Evolutionary conservation across 2,113 vertebrate genomes (phyloP).

Genomic region (Aythya baeri): DNA sequence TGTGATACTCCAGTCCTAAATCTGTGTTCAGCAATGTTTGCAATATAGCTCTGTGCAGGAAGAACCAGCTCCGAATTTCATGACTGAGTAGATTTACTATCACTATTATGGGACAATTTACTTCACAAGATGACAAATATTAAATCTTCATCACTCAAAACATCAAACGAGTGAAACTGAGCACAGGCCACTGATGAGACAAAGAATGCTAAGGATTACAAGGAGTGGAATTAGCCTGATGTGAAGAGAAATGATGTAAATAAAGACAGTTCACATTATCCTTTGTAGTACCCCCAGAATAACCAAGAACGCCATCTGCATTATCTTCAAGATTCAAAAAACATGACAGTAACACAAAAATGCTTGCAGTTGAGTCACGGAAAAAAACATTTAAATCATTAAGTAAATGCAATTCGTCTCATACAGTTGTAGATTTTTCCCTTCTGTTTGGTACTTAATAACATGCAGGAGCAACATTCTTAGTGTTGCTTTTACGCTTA

Average conservation of each 20-base stretch:
- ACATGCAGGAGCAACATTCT: not conserved
- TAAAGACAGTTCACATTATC: not conserved
- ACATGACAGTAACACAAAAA: not conserved
- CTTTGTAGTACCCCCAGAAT: not conserved
- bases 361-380: not conserved
- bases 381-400: not conserved
- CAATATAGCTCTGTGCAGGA: not conserved
- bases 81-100: slow-evolving; percentile 9
- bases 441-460: not conserved
- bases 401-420: not conserved
- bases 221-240: not conserved
- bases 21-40: not conserved
- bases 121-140: slow-evolving; percentile 28
- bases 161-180: slow-evolving; percentile 50
- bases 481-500: not conserved
- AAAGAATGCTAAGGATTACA: not conserved
- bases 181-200: not conserved
- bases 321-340: not conserved
- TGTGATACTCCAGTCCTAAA: slow-evolving; percentile 21
- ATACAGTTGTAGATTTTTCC: not conserved
- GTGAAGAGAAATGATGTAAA: not conserved
- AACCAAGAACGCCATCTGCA: not conserved
- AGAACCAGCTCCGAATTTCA: slow-evolving; percentile 15
- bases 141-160: slow-evolving; percentile 16
- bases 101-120: slow-evolving; percentile 6